These are phyloP conservation scores for Remorina albescens DNA, from an alignment of 2,797 vertebrate species.

Conservation along the genomic window DNA sequence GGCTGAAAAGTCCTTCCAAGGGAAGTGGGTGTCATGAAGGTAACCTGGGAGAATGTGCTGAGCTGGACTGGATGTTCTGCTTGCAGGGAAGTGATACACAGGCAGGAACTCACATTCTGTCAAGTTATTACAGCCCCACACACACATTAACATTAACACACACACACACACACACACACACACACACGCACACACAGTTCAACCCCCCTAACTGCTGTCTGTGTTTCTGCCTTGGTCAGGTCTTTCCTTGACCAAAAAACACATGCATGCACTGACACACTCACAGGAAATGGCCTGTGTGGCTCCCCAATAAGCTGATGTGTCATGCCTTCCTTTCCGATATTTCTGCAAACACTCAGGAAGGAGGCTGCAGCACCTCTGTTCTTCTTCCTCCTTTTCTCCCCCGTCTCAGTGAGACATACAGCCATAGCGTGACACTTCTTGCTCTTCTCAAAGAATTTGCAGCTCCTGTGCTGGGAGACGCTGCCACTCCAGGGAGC, in stretches of 20 bases:
- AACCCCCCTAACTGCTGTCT: constrained; percentile 65
- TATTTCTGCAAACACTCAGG: constrained; percentile 78
- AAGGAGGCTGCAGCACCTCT: constrained; percentile 62
- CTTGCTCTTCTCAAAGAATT: constrained; percentile 53
- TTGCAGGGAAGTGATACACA: constrained; percentile 82
- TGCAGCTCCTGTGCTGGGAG: constrained; percentile 59
- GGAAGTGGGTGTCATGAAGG: constrained; percentile 80
- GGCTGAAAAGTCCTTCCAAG: constrained; percentile 50
- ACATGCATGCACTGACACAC: constrained; percentile 38
- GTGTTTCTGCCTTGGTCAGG: constrained; percentile 84
- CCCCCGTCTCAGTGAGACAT: constrained; percentile 57
- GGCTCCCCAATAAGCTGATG: constrained; percentile 85
- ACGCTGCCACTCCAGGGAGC: constrained; percentile 65
- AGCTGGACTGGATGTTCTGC: constrained; percentile 72
- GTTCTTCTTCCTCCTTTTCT: constrained; percentile 64
- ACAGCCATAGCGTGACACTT: constrained; percentile 61
- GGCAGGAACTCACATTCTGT: constrained; percentile 79
- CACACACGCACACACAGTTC: constrained; percentile 19
- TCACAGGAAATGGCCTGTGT: constrained; percentile 75
- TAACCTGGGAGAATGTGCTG: constrained; percentile 86
- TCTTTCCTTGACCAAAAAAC: constrained; percentile 73
- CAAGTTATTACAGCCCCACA: constrained; percentile 53
- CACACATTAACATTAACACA: no score
- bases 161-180: constrained; percentile 23
- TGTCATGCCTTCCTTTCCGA: constrained; percentile 89